A percentile compares a stretch with the other conserved stretches of the same genome.
These are phyloP conservation scores for Spilarctia lutea DNA, from an alignment of 2,888 invertebrate genomes.

Conservation along the genomic window DNA sequence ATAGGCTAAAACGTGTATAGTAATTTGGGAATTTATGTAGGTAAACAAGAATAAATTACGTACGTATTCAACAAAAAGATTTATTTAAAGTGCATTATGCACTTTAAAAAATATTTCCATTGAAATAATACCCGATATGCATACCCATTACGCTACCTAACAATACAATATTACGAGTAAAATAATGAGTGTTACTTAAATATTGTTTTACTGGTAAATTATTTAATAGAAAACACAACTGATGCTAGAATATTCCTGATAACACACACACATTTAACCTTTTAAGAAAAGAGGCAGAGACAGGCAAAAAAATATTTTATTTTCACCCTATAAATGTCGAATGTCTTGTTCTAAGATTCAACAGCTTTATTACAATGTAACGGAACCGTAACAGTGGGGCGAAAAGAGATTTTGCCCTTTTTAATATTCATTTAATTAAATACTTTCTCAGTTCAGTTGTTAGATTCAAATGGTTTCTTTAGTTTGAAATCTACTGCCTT, in stretches of 20 bases:
- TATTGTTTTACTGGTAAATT: too few species aligned
- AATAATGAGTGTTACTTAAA: too few species aligned
- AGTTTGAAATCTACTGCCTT: constrained; percentile 11
- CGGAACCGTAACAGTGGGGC: not conserved
- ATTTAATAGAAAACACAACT: not conserved
- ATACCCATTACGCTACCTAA: too few species aligned
- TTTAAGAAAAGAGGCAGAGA: not conserved
- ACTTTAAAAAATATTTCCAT: too few species aligned
- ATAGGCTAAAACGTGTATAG: too few species aligned
- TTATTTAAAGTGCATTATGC: too few species aligned
- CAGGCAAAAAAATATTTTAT: not conserved
- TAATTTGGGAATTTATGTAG: too few species aligned
- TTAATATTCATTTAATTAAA: constrained; percentile 34
- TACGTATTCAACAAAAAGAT: too few species aligned
- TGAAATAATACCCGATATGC: too few species aligned
- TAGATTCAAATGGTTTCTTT: constrained; percentile 27
- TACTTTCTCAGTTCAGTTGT: constrained; percentile 27
- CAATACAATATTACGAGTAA: too few species aligned
- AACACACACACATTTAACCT: not conserved
- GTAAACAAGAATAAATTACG: too few species aligned
- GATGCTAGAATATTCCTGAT: not conserved
- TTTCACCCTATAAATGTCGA: constrained; percentile 1
- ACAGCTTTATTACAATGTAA: constrained; percentile 1
- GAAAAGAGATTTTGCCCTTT: constrained; percentile 5
- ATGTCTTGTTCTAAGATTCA: constrained; percentile 6